phyloP scores from a whole-genome alignment of 2,113 vertebrate species.

The Oenanthe oenanthe region DNA sequence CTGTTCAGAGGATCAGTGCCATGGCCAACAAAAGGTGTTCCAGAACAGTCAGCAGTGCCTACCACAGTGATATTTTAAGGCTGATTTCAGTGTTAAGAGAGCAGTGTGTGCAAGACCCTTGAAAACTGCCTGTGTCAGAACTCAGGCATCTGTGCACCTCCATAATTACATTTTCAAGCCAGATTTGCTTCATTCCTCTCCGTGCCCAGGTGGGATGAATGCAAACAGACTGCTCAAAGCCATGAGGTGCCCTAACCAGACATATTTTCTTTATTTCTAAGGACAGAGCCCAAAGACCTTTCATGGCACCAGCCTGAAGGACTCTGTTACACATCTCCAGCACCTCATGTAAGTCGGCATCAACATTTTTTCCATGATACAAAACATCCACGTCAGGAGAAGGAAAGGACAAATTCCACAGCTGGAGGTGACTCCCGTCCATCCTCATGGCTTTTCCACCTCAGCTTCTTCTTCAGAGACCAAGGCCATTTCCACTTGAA shows the following conservation, averaged over 20 bases:
- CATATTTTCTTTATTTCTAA: not conserved
- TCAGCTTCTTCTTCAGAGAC: not conserved
- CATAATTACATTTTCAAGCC: not conserved
- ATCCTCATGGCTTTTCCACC: not conserved
- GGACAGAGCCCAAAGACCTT: not conserved
- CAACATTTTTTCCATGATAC: not conserved
- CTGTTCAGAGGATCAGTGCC: rapidly evolving
- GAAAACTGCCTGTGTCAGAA: not conserved
- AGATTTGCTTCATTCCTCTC: not conserved
- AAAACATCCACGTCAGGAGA: rapidly evolving
- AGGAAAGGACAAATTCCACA: not conserved
- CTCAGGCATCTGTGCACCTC: rapidly evolving
- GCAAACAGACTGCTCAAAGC: not conserved
- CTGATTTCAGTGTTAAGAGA: not conserved
- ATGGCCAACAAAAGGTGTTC: too few species aligned
- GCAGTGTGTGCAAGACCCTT: not conserved
- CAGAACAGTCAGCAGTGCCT: not conserved
- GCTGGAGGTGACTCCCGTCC: not conserved
- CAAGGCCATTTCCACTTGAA: not conserved
- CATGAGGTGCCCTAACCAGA: not conserved
- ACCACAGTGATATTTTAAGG: not conserved
- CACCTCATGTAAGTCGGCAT: not conserved
- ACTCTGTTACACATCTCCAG: not conserved
- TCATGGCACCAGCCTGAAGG: not conserved
- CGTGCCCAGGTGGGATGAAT: not conserved